These are phyloP conservation scores for Campaea margaritaria DNA, from an alignment of 2,888 invertebrate species.

Conservation along the genomic window DNA sequence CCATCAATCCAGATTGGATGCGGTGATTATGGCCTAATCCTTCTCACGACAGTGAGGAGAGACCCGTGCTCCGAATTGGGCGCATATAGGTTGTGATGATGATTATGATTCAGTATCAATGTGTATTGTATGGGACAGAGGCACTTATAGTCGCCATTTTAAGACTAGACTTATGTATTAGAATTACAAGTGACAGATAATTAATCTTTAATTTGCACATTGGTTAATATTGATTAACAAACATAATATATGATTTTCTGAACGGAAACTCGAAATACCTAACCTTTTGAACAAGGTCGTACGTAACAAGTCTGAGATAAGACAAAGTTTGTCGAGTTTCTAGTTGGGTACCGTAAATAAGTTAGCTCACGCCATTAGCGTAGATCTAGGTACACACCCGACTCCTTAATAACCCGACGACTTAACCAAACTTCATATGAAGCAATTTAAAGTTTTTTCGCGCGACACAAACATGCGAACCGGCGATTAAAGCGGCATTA, in stretches of 20 bases:
- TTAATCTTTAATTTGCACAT: no score
- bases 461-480: constrained; percentile 65
- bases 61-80: no score
- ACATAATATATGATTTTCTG: not conserved
- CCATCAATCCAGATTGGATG: no score
- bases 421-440: constrained; percentile 58
- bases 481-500: constrained; percentile 70
- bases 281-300: constrained; percentile 33
- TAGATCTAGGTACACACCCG: constrained; percentile 27
- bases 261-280: constrained; percentile 1
- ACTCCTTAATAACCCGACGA: constrained; percentile 61
- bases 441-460: constrained; percentile 64
- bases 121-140: no score
- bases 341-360: constrained; percentile 33
- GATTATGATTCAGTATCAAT: no score
- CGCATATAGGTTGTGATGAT: no score
- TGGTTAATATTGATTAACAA: not conserved
- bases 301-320: constrained; percentile 27
- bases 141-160: no score
- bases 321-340: constrained; percentile 23
- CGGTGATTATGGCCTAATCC: no score
- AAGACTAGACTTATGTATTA: no score
- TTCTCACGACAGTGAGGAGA: no score
- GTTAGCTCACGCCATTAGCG: constrained; percentile 34
- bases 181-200: no score